Percentiles rank a stretch among this genome's conserved stretches.
These are phyloP conservation scores for Sycophila texana DNA, from an alignment of 2,888 invertebrate genomes.

Conservation along the genomic window DNA sequence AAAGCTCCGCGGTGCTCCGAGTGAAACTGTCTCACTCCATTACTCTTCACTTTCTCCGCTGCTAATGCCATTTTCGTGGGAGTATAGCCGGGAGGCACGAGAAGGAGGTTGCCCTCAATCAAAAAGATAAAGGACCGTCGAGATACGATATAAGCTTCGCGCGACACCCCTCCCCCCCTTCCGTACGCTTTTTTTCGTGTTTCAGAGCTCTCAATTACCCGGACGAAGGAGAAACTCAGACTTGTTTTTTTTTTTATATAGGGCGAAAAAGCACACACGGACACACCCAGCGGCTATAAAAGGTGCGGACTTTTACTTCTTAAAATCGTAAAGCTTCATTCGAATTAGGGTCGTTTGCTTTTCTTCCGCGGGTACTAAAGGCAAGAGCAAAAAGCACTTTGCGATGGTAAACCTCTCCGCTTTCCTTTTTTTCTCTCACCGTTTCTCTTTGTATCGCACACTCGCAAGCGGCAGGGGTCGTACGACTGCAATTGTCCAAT, in stretches of 20 bases:
- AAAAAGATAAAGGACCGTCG: conserved; percentile 29
- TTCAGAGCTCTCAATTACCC: conserved; percentile 4
- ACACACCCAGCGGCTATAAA: conserved; percentile 15
- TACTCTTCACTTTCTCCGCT: conserved; percentile 39
- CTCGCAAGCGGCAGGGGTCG: background rate
- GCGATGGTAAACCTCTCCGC: conserved; percentile 7
- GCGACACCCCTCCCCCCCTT: background rate
- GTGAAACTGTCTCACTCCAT: conserved; percentile 16
- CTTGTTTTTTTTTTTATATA: conserved; percentile 36
- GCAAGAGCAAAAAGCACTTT: conserved; percentile 19
- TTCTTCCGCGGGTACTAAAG: background rate
- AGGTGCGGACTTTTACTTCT: conserved; percentile 30
- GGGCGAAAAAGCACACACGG: conserved; percentile 28
- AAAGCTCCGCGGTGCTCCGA: conserved; percentile 15
- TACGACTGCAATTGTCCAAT: conserved; percentile 1
- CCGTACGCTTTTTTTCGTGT: background rate
- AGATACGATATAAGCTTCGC: conserved; percentile 26
- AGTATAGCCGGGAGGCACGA: conserved; percentile 1
- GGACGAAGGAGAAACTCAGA: background rate
- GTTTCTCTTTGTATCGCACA: background rate
- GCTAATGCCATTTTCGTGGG: conserved; percentile 42
- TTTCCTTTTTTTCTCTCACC: too few relatives aligned
- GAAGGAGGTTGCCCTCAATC: conserved; percentile 23
- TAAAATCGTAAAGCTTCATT: conserved; percentile 42
- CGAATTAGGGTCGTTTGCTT: conserved; percentile 45